phyloP scores from a whole-genome alignment of 2,797 vertebrate species.

The Pogoniulus pusillus region DNA sequence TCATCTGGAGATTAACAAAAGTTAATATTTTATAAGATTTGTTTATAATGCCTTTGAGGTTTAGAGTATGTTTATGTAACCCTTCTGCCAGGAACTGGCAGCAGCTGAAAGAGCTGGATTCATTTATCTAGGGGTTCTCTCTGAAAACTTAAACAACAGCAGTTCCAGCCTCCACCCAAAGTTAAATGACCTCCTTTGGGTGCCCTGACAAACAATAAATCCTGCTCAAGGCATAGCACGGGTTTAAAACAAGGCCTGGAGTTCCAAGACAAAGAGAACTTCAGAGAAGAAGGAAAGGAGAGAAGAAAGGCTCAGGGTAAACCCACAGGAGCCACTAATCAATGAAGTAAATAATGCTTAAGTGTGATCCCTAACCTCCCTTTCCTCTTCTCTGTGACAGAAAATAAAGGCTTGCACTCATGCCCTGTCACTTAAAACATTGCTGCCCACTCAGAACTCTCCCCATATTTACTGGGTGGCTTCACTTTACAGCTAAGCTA shows the following conservation, averaged over 20 bases:
- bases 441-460: background rate
- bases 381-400: background rate
- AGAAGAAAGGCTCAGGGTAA: background rate
- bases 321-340: background rate
- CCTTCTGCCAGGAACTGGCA: slow-evolving; percentile 59
- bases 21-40: slow-evolving; percentile 53
- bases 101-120: slow-evolving; percentile 61
- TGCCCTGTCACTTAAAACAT: background rate
- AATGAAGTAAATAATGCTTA: background rate
- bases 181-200: slow-evolving; percentile 57
- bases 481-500: background rate
- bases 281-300: background rate
- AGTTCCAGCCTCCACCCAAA: slow-evolving; percentile 62
- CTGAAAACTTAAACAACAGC: slow-evolving; percentile 57
- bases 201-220: slow-evolving; percentile 57
- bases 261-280: slow-evolving; percentile 17
- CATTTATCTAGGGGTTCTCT: slow-evolving; percentile 61
- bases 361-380: background rate
- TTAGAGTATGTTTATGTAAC: slow-evolving; percentile 59
- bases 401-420: background rate
- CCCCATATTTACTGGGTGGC: rapidly evolving
- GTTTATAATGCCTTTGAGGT: slow-evolving; percentile 50
- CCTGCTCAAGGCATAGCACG: slow-evolving; percentile 29
- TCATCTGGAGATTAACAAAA: slow-evolving; percentile 34
- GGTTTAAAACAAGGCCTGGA: slow-evolving; percentile 32